Base-by-base conservation (phyloP, 2,888 invertebrate genomes). In the Drosophila nr. perissopoda region DNA sequence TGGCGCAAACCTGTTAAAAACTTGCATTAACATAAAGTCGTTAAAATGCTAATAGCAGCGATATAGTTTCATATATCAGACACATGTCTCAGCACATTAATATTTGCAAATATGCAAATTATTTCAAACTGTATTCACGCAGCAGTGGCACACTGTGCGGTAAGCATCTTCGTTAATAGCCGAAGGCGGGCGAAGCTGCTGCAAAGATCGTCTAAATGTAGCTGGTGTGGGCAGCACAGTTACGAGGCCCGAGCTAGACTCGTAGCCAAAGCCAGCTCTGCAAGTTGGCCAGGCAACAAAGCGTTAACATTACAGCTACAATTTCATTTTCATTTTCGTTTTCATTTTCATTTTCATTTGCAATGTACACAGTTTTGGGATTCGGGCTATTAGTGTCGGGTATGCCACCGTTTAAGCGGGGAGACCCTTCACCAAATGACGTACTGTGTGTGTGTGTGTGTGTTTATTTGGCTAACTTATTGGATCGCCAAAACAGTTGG, bases 401-500 rank as follows among this genome's bases (percentile, higher is more conserved):
- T 70, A 72, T 87, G 88, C 90, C 88, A 81, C 76, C 80, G 85
- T 82, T 88, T 83, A 83, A 46, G 61, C 61, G 61, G 78, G 81
- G 67, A 48, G 60, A 70, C 85, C 90, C 90, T 90, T 86, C 83
- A 90, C 90, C 73, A 67, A 74, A 76, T 64, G 52, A 51, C 34
- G 25, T 46, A 63, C 59, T 34, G 29, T 51, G 63, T 21, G 21
- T 63, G 70, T 58, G 21, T 53, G 33, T 56, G 59, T 71, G 88
- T 88, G 85, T 86, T 90, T 90, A 90, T 85, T 85, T 85, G 83
- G 70, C 86, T 88, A 86, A 90, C 88, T 90, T 90, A 86, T 90
- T 88, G 80, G 83, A 85, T 70, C 70, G 72, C 72, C 74, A 70
- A 64, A 69, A 57, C 60, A 70, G 89, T 75, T 81, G 77, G 80